Evolutionary conservation across 1,140 invertebrate species (phyloP), one percentile per base, ranked within the genome.

Genomic region (Camponotus vicinus): DNA sequence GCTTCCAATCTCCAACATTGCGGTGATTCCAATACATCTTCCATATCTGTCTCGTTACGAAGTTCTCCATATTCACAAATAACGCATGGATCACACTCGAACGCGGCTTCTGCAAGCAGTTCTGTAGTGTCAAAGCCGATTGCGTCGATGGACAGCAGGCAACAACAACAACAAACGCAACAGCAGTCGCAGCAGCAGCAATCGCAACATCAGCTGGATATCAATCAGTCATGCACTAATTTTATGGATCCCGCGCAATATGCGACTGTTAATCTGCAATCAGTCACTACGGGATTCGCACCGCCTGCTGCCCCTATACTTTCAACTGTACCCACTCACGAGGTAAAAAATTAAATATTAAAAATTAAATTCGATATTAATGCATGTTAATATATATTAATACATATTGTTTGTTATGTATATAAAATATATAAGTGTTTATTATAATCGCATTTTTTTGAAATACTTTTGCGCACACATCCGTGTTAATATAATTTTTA

Each of bases 11-110:
- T 88, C 75, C 76, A 91, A 3, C 95, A 95, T 8, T 95, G 95
- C n/a, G 95, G 95, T 0, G 93, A 95, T 73, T 97, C 96, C 1
- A 97, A 97, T 71, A 96, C 96, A n/a, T 96, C 95, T 0, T 97
- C 97, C 0, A 94, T 97, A 83, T 97, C 97, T 0, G 96, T 96
- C 1, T 97, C 97, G 9, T 97, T 97, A 0, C 96, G 96, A 1
- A 96, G 95, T 9, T 97, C 97, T 3, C 94, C 96, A 32, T 96
- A 97, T 37, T 97, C 96, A 1, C 92, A 95, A 45, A 89, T 95
- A 88, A 95, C 95, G 21, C 94, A 95, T 42, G 96, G 95, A 64
- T 93, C 95, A 0, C 90, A 90, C 63, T 90, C 88, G 6, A 93
- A 92, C 59, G 64, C 78, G 3, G 32, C 80, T 4, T 87, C 92